Base-by-base conservation (phyloP, 1,140 invertebrate genomes). In the Micrasema minimum region DNA sequence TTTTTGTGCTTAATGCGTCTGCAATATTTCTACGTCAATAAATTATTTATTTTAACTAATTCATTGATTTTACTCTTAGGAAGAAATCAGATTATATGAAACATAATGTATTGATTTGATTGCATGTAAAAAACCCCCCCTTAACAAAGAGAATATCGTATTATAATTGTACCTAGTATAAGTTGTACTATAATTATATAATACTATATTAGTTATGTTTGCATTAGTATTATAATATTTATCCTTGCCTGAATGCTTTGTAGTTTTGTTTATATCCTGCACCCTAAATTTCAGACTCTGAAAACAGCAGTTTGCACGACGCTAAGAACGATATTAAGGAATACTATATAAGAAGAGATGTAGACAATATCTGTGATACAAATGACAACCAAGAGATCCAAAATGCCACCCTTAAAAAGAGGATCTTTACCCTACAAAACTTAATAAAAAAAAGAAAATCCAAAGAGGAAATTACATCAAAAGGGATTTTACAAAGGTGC, bases 401-500 rank as follows among this genome's bases (percentile, higher is more conserved):
- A 41, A 59, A 14, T n/a, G 35, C 55, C 0, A 38, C 55, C 9
- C 16, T 59, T 18, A 59, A 43, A 41, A 59, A 59, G 11, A 59
- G 10, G 55, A 59, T 16, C 18, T 41, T 41, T 6, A 43, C 16
- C 6, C 26, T 59, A 10, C 55, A 59, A 18, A 38, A 41, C 4
- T 59, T 59, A 4, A 59, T 59, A 1, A 43, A 38, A 43, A 59
- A 59, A 22, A 20, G 37, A 43, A 59, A 43, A 22, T 20, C 55
- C 55, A 59, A 43, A 20, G 55, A 59, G 18, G 55, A 59, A 12
- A 59, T 59, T 23, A 59, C 55, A 1, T 41, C 16, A 38, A 43
- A 4, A 41, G 55, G 55, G 55, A 59, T 59, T 43, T n/a, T 59
- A 59, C 18, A 59, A 59, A 59, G 55, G 55, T 59, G 35, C 55